phyloP scores from a whole-genome alignment of 2,797 vertebrate species.

The Apogon hyalosoma region DNA sequence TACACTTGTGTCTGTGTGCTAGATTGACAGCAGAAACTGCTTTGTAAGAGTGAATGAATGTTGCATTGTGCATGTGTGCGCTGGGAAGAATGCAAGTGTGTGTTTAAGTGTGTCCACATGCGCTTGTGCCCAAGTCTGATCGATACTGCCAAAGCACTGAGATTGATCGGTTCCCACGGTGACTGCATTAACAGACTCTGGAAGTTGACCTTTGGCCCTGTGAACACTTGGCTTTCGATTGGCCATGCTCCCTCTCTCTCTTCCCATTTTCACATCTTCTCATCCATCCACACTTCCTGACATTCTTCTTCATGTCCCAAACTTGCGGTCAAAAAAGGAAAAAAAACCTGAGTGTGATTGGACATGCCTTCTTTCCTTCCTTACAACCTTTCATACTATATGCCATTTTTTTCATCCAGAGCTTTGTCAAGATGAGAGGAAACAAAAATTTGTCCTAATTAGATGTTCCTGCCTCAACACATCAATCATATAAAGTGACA shows the following conservation, averaged over 20 bases:
- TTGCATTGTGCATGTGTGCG: constrained; percentile 20
- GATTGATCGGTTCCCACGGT: constrained; percentile 91
- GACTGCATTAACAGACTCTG: constrained; percentile 90
- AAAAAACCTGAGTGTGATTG: constrained; percentile 46
- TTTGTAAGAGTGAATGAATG: constrained; percentile 39
- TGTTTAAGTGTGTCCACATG: constrained; percentile 24
- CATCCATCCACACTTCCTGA: constrained; percentile 34
- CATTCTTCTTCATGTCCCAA: constrained; percentile 43
- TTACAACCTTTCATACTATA: constrained; percentile 30
- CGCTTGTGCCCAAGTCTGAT: constrained; percentile 73
- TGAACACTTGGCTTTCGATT: constrained; percentile 82
- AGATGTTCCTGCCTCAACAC: constrained; percentile 60
- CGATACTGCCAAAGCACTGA: constrained; percentile 87
- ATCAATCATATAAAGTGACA: neutral
- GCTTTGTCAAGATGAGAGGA: constrained; percentile 61
- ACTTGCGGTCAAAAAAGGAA: constrained; percentile 66
- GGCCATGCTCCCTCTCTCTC: constrained; percentile 53
- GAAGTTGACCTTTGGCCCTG: constrained; percentile 88
- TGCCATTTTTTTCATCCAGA: constrained; percentile 27
- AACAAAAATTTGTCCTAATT: constrained; percentile 79
- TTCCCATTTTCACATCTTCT: constrained; percentile 36
- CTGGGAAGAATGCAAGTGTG: constrained; percentile 37
- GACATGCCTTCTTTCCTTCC: neutral
- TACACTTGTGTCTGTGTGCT: constrained; percentile 7
- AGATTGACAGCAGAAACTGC: constrained; percentile 10